phyloP scores from a whole-genome alignment of 1,140 invertebrate genomes.

The Aphis gossypii region DNA sequence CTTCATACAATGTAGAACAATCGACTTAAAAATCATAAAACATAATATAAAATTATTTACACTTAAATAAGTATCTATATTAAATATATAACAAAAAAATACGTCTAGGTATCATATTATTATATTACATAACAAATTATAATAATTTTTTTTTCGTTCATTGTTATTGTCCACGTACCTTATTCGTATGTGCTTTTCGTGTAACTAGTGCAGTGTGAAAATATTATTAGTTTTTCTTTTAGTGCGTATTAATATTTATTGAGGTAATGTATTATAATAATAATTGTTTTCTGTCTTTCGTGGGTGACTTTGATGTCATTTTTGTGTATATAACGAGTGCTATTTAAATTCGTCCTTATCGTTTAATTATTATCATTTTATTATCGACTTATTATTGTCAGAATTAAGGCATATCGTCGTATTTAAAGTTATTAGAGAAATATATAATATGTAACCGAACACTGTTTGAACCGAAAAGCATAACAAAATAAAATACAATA shows the following conservation, averaged over 20 bases:
- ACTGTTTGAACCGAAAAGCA: slow-evolving; percentile 30
- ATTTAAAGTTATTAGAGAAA: background rate
- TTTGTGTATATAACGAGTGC: slow-evolving; percentile 19
- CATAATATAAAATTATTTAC: background rate
- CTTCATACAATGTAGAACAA: background rate
- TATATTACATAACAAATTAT: slow-evolving; percentile 7
- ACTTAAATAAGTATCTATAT: background rate
- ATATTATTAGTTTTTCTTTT: background rate
- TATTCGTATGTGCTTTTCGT: slow-evolving; percentile 28
- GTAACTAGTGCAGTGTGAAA: slow-evolving; percentile 28
- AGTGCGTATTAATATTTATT: background rate
- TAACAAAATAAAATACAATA: slow-evolving; percentile 28
- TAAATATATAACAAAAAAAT: slow-evolving; percentile 12
- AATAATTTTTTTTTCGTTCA: background rate
- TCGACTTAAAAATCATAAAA: background rate
- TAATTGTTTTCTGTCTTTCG: background rate
- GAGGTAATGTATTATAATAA: background rate
- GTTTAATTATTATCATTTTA: slow-evolving; percentile 10
- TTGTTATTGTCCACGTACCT: background rate
- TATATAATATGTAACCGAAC: background rate
- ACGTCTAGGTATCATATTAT: background rate
- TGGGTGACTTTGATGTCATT: background rate
- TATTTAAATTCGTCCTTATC: slow-evolving; percentile 28
- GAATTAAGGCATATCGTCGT: slow-evolving; percentile 28
- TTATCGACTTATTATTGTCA: slow-evolving; percentile 25